Evolutionary conservation across 2,797 vertebrate species (phyloP).

Genomic region (Microcaecilia unicolor): DNA sequence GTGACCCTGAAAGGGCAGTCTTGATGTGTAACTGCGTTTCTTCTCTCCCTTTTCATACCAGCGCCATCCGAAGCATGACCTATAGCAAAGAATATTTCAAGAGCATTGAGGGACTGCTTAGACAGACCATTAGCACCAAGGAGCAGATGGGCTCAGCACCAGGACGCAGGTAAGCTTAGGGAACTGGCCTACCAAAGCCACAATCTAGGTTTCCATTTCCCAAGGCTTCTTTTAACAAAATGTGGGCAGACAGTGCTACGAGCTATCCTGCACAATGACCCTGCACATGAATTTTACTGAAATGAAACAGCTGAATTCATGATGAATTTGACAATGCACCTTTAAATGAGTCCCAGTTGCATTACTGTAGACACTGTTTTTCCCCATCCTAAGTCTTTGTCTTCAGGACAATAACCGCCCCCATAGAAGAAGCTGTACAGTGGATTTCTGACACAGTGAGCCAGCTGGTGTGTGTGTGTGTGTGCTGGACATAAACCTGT

Average conservation of each 20-base stretch:
- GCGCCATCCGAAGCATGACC: constrained; percentile 88
- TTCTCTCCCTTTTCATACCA: constrained; percentile 19
- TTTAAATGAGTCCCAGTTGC: too few relatives aligned
- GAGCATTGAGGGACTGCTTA: constrained; percentile 84
- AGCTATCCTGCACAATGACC: accelerated
- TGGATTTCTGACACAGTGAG: too few relatives aligned
- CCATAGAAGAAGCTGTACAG: too few relatives aligned
- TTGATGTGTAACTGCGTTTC: background rate
- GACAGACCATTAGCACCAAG: constrained; percentile 74
- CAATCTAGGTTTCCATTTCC: accelerated
- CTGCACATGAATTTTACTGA: background rate
- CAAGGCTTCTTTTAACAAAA: background rate
- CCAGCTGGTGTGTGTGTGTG: too few relatives aligned
- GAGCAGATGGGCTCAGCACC: constrained; percentile 73
- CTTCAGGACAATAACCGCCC: too few relatives aligned
- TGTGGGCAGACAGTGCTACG: background rate
- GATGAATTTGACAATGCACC: too few relatives aligned
- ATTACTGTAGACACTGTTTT: too few relatives aligned
- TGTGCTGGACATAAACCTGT: too few relatives aligned
- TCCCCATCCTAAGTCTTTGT: too few relatives aligned
- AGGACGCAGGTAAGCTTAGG: constrained; percentile 71
- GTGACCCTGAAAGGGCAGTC: accelerated
- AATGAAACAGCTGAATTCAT: background rate
- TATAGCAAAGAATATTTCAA: constrained; percentile 89
- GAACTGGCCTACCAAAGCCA: accelerated